Evolutionary conservation across 1,140 invertebrate species (phyloP).

Genomic region (Drosophila willistoni): DNA sequence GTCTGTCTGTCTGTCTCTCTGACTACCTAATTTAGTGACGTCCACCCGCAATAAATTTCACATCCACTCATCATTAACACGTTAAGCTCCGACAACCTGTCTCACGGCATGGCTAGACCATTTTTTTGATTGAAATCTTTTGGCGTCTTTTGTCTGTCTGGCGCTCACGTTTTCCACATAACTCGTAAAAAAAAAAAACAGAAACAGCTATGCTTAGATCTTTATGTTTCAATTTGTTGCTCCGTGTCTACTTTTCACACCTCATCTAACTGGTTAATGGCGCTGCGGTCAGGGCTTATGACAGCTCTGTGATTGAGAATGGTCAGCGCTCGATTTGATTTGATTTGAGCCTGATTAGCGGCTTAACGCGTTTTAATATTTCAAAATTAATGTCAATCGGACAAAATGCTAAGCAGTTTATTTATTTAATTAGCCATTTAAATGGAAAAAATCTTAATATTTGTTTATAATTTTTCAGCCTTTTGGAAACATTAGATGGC

Average conservation of each 20-base stretch:
- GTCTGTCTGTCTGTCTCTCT: slow-evolving; percentile 25
- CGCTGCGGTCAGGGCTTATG: slow-evolving; percentile 38
- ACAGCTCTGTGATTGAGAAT: slow-evolving; percentile 24
- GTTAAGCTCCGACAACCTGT: slow-evolving; percentile 61
- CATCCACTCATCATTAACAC: slow-evolving; percentile 74
- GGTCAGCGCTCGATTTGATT: slow-evolving; percentile 48
- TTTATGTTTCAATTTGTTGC: slow-evolving; percentile 57
- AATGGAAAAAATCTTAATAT: too few relatives aligned
- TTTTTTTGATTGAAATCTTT: slow-evolving; percentile 73
- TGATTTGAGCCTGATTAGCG: slow-evolving; percentile 43
- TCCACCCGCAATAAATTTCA: slow-evolving; percentile 77
- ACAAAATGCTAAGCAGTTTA: too few relatives aligned
- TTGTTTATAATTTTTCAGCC: too few relatives aligned
- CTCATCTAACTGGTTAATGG: slow-evolving; percentile 58
- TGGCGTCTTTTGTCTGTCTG: slow-evolving; percentile 33
- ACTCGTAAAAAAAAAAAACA: slow-evolving; percentile 51
- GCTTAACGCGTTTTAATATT: slow-evolving; percentile 22
- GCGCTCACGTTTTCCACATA: slow-evolving; percentile 61
- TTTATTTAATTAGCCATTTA: too few relatives aligned
- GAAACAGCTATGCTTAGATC: slow-evolving; percentile 44
- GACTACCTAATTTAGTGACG: slow-evolving; percentile 68
- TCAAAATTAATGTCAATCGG: too few relatives aligned
- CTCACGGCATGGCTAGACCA: slow-evolving; percentile 49
- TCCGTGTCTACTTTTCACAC: slow-evolving; percentile 59
- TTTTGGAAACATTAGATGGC: too few relatives aligned